Base-by-base conservation (phyloP, 2,797 vertebrate species). In the Etheostoma perlongum region DNA sequence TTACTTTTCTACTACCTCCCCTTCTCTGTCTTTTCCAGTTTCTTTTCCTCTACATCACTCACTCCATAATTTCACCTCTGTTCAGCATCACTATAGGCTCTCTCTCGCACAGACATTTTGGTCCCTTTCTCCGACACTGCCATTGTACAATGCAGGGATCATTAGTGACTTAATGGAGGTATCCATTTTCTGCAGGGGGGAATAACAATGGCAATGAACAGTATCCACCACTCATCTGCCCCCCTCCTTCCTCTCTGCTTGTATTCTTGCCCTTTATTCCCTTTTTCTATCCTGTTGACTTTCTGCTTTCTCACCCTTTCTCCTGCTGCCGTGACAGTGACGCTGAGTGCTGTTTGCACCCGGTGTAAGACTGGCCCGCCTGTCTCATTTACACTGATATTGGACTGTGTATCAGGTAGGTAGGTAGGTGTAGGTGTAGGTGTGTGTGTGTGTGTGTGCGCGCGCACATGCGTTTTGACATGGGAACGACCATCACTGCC, bases 141-240 rank as follows among this genome's bases (percentile, higher is more conserved):
- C 84, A 61, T 58, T 72, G 72, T 85, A 88, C 85, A 84, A 88
- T 90, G 85, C 88, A 91, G 82, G 92, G 85, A 91, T 92, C 93
- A 93, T 93, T 93, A 94, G 89, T 68, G 87, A 55, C 83, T 90
- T 94, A 93, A 94, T 93, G 92, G 91, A 91, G 91, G 91, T 71
- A 86, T 89, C 83, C 84, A 88, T 91, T 93, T 92, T 90, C 84
- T 89, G 88, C 88, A 84, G 87, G 79, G 88, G 81, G 83, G 76
- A 84, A 85, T 90, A 90, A 89, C 84, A 85, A 79, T 85, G 86
- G 85, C 89, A 90, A 90, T 84, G 86, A 92, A 78, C 85, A 83
- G 89, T 86, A 90, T 91, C 83, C 82, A 85, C 78, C 61, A 76
- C 82, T 86, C 76, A 74, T 65, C 73, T 78, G 67, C 62, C 69